phyloP scores from a whole-genome alignment of 2,888 invertebrate species.

The Andrena bucephala region DNA sequence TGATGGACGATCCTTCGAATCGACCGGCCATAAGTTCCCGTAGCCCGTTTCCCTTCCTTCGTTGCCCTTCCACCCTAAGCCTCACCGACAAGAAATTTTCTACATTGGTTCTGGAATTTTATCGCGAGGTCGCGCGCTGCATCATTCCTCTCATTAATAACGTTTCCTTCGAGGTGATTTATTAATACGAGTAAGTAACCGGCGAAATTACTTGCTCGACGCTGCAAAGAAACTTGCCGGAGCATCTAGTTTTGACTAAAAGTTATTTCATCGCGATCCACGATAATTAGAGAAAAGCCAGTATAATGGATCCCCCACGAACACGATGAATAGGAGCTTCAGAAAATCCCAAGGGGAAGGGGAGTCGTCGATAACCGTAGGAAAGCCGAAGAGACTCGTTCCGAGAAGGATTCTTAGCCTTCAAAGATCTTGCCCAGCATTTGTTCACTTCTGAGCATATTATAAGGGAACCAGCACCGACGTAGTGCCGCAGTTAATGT shows the following conservation, averaged over 20 bases:
- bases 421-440: not conserved
- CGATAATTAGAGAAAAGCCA: too few relatives aligned
- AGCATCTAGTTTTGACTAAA: not conserved
- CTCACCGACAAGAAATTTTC: slow-evolving; percentile 54
- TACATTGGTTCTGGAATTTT: slow-evolving; percentile 33
- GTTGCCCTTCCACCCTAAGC: not conserved
- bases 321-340: too few relatives aligned
- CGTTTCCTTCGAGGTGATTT: slow-evolving; percentile 34
- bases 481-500: not conserved
- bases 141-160: slow-evolving; percentile 38
- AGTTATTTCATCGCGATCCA: too few relatives aligned
- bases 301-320: too few relatives aligned
- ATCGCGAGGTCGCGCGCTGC: not conserved
- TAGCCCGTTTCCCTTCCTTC: slow-evolving; percentile 31
- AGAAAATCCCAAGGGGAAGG: not conserved
- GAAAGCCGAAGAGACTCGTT: not conserved
- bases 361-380: not conserved
- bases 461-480: not conserved
- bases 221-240: not conserved
- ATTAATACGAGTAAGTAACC: slow-evolving; percentile 28
- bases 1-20: slow-evolving; percentile 65
- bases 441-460: not conserved
- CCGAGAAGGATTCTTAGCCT: not conserved
- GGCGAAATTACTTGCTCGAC: not conserved
- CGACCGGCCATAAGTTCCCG: slow-evolving; percentile 55